Evolutionary conservation across 2,888 invertebrate genomes (phyloP), one percentile per base, ranked within the genome.

Genomic region (Polydrusus pterygomalis): DNA sequence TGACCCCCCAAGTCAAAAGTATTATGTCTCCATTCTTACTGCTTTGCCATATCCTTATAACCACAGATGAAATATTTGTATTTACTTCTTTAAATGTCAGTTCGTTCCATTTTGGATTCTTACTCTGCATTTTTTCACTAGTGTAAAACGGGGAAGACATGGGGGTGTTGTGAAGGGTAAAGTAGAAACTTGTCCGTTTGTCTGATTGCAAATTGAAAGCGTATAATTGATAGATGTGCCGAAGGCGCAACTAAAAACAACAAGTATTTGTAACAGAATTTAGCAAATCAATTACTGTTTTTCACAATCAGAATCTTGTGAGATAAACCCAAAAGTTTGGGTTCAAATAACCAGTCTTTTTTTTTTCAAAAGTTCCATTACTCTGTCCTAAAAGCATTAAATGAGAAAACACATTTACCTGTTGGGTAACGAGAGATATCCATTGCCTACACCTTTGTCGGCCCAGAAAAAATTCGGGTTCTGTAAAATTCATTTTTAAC

Each of bases 121-220:
- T 90, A 17, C 92, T 92, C 64, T 90, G 90, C 78, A 94, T 89
- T 83, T 91, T 91, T 86, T 96, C 95, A 82, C 96, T 96, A 0
- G 94, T 95, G 83, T 95, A 96, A 84, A 96, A 93, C 0, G 96
- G 95, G 7, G 95, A 93, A 8, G 94, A 94, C 92, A 95, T 93
- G 15, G 92, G 92, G 3, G 94, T 93, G 81, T 93, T 90, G 84
- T 96, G 96, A 20, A 96, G 88, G 0, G 96, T 96, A 79, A 93
- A 92, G 84, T 95, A 96, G 85, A 93, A 92, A 18, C 91, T 92
- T 83, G 91, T 90, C 88, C 81, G 87, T 86, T 82, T 90, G 38
- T 82, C 79, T 47, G 89, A 75, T 87, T 85, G 75, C 69, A 92
- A 87, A 87, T 93, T 93, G 82, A 91, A 89, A 77, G 91, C 92